These are phyloP conservation scores for Parnassius smintheus DNA, from an alignment of 2,888 invertebrate genomes.

Conservation along the genomic window DNA sequence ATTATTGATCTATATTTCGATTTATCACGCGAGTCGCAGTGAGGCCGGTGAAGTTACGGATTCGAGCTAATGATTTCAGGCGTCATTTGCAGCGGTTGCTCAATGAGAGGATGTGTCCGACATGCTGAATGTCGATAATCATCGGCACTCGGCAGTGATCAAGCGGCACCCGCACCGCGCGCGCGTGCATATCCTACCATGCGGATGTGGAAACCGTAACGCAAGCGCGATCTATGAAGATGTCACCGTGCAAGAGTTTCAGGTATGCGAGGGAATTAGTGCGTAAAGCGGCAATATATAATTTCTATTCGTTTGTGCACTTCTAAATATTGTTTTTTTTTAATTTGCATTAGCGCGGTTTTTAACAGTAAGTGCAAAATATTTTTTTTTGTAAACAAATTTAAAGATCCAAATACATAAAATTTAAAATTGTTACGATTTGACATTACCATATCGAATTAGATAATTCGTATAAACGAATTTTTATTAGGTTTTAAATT, in stretches of 20 bases:
- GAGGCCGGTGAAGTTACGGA: background rate
- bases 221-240: conserved; percentile 36
- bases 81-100: conserved; percentile 45
- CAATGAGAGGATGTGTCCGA: conserved; percentile 51
- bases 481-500: conserved; percentile 18
- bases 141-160: conserved; percentile 39
- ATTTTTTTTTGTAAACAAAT: background rate
- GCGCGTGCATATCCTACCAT: conserved; percentile 37
- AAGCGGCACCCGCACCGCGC: conserved; percentile 37
- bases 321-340: background rate
- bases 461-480: conserved; percentile 9
- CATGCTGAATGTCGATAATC: conserved; percentile 36
- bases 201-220: conserved; percentile 37
- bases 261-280: conserved; percentile 42
- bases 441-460: conserved; percentile 13
- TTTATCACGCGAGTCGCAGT: conserved; percentile 1
- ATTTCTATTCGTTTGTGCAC: background rate
- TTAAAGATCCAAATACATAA: background rate
- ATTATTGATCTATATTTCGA: conserved; percentile 2
- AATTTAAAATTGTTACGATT: conserved; percentile 11
- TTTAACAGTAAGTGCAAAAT: background rate
- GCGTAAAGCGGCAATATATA: conserved; percentile 27
- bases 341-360: conserved; percentile 12
- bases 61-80: background rate
- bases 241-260: conserved; percentile 44